phyloP scores from a whole-genome alignment of 2,113 vertebrate species.

The Lepus europaeus region DNA sequence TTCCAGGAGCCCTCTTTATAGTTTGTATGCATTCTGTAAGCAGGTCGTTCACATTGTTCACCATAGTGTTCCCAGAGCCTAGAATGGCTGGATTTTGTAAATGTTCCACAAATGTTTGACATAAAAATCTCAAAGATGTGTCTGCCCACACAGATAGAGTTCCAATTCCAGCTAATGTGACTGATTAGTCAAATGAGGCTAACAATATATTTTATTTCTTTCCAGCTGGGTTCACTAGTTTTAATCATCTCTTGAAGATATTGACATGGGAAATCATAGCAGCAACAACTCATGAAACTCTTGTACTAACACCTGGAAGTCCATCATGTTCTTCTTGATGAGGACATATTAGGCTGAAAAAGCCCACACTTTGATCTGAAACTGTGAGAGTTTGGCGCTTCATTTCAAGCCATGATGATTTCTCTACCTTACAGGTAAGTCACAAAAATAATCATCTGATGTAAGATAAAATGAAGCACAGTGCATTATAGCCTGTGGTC shows the following conservation, averaged over 20 bases:
- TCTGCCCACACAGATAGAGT: background rate
- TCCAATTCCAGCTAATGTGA: background rate
- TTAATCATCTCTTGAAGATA: background rate
- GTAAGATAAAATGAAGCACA: background rate
- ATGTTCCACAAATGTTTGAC: background rate
- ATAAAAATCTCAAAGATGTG: background rate
- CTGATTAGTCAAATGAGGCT: background rate
- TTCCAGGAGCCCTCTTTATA: accelerated
- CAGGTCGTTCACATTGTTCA: accelerated
- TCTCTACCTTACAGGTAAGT: background rate
- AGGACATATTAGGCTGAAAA: background rate
- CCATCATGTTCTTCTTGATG: background rate
- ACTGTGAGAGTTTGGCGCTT: background rate
- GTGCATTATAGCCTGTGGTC: background rate
- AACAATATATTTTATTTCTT: background rate
- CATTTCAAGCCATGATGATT: background rate
- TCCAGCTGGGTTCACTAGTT: background rate
- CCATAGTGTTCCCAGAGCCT: background rate
- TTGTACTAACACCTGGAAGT: background rate
- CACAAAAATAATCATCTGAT: background rate
- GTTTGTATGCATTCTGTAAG: accelerated
- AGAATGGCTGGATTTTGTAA: background rate
- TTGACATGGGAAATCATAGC: background rate
- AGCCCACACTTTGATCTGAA: background rate
- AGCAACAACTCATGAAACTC: background rate